A percentile compares a stretch with the other conserved stretches of the same genome.
phyloP scores from a whole-genome alignment of 2,888 invertebrate genomes.

The Norana najaformis region DNA sequence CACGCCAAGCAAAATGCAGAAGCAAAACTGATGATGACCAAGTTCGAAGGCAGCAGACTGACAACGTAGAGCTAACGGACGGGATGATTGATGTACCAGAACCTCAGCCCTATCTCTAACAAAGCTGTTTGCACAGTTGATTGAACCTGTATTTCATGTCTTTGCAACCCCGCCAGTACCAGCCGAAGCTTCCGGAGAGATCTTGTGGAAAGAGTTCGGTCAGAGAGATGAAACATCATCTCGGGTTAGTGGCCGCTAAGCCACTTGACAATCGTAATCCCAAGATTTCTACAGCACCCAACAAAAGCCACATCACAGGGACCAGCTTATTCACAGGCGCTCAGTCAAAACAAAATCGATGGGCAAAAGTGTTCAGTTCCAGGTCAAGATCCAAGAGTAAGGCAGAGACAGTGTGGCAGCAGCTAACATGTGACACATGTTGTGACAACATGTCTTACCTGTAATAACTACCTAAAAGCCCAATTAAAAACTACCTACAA shows the following conservation, averaged over 20 bases:
- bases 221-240: conserved; percentile 3
- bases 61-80: background rate
- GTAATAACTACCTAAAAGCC: too few species aligned
- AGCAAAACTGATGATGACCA: background rate
- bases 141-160: background rate
- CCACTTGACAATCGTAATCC: background rate
- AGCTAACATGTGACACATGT: too few species aligned
- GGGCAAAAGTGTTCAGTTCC: too few species aligned
- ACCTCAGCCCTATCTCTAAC: background rate
- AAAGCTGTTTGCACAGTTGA: conserved; percentile 13
- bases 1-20: background rate
- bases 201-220: background rate
- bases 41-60: background rate
- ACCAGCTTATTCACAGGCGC: too few species aligned
- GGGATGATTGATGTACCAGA: background rate
- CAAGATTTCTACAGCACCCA: too few species aligned
- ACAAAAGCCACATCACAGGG: too few species aligned
- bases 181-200: background rate
- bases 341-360: too few species aligned
- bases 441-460: too few species aligned
- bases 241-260: background rate
- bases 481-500: too few species aligned
- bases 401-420: too few species aligned
- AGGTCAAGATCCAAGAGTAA: too few species aligned
- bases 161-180: background rate